Percentiles rank a stretch among this genome's conserved stretches.
phyloP scores from a whole-genome alignment of 2,888 invertebrate species.

The Itoplectis maculator region DNA sequence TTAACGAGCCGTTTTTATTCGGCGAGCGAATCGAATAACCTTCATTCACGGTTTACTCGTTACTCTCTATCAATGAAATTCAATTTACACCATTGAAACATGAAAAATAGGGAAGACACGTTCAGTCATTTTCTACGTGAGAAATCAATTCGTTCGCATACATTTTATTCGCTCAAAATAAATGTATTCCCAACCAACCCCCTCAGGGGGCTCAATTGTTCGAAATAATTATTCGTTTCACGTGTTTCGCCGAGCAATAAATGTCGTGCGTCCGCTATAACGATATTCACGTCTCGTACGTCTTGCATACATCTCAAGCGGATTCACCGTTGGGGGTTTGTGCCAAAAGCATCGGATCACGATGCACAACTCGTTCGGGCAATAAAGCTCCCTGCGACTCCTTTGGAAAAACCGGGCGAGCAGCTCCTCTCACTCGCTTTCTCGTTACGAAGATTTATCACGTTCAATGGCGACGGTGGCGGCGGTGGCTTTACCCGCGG shows the following conservation, averaged over 20 bases:
- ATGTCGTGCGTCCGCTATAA: not conserved
- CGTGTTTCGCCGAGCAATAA: not conserved
- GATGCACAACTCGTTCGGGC: conserved; percentile 43
- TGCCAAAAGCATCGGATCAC: conserved; percentile 10
- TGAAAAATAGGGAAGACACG: too few relatives aligned
- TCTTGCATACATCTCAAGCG: not conserved
- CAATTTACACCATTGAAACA: not conserved
- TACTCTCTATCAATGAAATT: not conserved
- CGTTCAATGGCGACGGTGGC: conserved; percentile 42
- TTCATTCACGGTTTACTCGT: not conserved
- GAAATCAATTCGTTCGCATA: too few relatives aligned
- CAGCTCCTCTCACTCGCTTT: conserved; percentile 31
- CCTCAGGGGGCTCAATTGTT: not conserved
- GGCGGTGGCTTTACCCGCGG: conserved; percentile 52
- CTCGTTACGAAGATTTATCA: conserved; percentile 62
- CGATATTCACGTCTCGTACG: conserved; percentile 10
- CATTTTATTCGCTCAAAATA: too few relatives aligned
- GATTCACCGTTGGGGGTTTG: not conserved
- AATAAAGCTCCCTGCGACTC: conserved; percentile 35
- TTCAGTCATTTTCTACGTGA: too few relatives aligned
- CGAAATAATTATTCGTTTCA: not conserved
- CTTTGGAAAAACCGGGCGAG: conserved; percentile 18
- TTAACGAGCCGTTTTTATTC: not conserved
- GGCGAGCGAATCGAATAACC: not conserved
- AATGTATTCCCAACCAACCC: too few relatives aligned